phyloP scores from a whole-genome alignment of 1,140 invertebrate species.

The Diuraphis noxia region DNA sequence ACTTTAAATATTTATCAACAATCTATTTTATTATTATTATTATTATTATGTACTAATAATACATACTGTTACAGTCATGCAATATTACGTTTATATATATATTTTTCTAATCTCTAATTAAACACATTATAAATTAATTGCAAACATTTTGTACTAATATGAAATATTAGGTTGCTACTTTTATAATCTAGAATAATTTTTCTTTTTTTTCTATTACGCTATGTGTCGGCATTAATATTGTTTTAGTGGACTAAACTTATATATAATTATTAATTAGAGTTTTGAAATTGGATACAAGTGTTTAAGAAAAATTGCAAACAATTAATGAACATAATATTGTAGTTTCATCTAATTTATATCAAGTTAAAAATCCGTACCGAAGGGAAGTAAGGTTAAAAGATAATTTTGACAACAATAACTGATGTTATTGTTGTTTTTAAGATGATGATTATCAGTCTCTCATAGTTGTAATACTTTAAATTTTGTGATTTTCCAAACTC shows the following conservation, averaged over 20 bases:
- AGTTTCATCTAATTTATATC: slow-evolving; percentile 10
- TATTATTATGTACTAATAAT: slow-evolving; percentile 13
- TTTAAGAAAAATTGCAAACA: background rate
- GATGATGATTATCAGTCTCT: background rate
- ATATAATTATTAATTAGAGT: background rate
- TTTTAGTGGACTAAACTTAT: background rate
- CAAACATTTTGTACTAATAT: slow-evolving; percentile 43
- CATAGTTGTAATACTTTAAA: slow-evolving; percentile 32
- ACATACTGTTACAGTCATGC: background rate
- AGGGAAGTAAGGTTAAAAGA: background rate
- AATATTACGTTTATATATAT: slow-evolving; percentile 43
- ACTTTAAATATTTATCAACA: slow-evolving; percentile 3
- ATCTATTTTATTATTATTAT: background rate
- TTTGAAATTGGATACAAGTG: background rate
- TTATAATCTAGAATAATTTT: slow-evolving; percentile 21
- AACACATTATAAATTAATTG: slow-evolving; percentile 1
- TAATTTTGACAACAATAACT: background rate
- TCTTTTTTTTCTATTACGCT: background rate
- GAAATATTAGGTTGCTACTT: background rate
- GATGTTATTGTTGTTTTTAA: background rate
- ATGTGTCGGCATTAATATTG: background rate
- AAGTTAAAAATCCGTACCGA: background rate
- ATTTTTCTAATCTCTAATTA: slow-evolving; percentile 27
- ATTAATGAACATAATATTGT: slow-evolving; percentile 18
- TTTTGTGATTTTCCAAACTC: slow-evolving; percentile 46